Percentiles rank a stretch among this genome's conserved stretches.
These are phyloP conservation scores for Trichopria drosophilae DNA, from an alignment of 2,888 invertebrate species.

Conservation along the genomic window DNA sequence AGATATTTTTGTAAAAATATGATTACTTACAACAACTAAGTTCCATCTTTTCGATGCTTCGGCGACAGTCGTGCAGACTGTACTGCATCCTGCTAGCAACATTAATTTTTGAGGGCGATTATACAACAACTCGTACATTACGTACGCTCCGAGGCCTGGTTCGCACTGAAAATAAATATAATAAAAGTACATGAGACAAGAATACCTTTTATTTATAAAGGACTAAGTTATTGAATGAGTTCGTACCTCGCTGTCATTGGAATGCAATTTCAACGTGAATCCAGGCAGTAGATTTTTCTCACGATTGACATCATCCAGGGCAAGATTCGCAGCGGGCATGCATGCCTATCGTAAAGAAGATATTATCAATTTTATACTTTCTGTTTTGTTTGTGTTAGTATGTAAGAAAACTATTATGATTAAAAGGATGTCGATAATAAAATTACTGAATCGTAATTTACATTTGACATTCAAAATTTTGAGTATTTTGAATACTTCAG, in stretches of 20 bases:
- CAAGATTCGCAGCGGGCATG: slow-evolving; percentile 95
- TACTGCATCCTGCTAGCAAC: slow-evolving; percentile 94
- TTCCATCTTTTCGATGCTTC: slow-evolving; percentile 99
- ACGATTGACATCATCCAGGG: slow-evolving; percentile 93
- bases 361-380: neutral
- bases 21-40: slow-evolving; percentile 88
- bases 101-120: slow-evolving; percentile 92
- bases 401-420: neutral
- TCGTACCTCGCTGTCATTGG: slow-evolving; percentile 94
- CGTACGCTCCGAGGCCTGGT: slow-evolving; percentile 95
- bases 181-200: neutral
- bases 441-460: no score
- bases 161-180: slow-evolving; percentile 78
- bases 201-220: slow-evolving; percentile 5
- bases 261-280: slow-evolving; percentile 86
- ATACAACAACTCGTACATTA: slow-evolving; percentile 98
- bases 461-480: no score
- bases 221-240: no score
- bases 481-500: no score
- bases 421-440: neutral
- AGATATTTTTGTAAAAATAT: neutral
- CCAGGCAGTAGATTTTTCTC: slow-evolving; percentile 86
- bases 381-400: neutral
- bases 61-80: slow-evolving; percentile 98
- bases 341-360: slow-evolving; percentile 69